Conservation (phyloP, 1,140 invertebrate species). For the Sycophila sp. region DNA sequence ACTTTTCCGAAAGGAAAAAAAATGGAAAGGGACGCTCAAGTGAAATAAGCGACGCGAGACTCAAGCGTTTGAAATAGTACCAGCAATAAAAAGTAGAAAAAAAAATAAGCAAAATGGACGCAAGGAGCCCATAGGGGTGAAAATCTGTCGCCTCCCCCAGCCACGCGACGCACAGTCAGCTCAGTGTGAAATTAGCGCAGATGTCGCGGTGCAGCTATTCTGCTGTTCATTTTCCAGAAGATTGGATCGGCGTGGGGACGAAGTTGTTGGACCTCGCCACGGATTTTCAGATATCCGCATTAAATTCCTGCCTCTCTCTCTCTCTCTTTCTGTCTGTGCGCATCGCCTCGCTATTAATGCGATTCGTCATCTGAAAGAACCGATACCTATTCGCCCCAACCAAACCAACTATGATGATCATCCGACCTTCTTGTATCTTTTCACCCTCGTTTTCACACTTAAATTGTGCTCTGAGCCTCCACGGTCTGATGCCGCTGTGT, state of each 20-base stretch:
- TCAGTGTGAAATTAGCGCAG: constrained; percentile 68
- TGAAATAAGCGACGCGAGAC: constrained; percentile 17
- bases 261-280: constrained; percentile 38
- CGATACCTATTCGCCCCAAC: constrained; percentile 38
- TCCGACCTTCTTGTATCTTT: background rate
- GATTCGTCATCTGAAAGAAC: constrained; percentile 49
- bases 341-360: constrained; percentile 49
- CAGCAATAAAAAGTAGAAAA: background rate
- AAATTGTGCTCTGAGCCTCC: background rate
- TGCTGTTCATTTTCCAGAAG: constrained; percentile 66
- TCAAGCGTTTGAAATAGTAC: constrained; percentile 16
- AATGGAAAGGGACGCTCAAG: constrained; percentile 10
- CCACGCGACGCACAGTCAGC: constrained; percentile 53
- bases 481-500: too few relatives aligned
- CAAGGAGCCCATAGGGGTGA: background rate
- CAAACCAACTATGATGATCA: constrained; percentile 16
- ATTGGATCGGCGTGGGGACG: constrained; percentile 58
- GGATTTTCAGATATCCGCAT: constrained; percentile 58
- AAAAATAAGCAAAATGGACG: background rate
- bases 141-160: background rate
- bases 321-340: too few relatives aligned
- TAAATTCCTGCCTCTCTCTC: constrained; percentile 44
- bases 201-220: constrained; percentile 64
- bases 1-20: constrained; percentile 19
- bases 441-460: constrained; percentile 30